These are phyloP conservation scores for Cistogaster globosa DNA, from an alignment of 2,888 invertebrate species.

Conservation along the genomic window DNA sequence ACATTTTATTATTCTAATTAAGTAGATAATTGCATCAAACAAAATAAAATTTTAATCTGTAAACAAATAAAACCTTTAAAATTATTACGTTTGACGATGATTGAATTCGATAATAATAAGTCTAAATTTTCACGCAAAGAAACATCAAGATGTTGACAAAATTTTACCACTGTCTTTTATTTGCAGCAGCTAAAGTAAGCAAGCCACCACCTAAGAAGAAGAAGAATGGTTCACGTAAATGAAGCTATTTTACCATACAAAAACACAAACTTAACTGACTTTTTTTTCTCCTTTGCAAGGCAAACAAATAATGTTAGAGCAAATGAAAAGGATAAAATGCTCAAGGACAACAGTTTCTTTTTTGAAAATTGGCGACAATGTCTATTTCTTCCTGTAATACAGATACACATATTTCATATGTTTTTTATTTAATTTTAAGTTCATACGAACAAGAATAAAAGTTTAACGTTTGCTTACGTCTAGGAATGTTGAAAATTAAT, in stretches of 20 bases:
- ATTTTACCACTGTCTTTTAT: slow-evolving; percentile 27
- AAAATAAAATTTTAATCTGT: too few relatives aligned
- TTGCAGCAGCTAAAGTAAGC: slow-evolving; percentile 41
- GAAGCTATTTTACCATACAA: slow-evolving; percentile 76
- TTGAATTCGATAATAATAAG: too few relatives aligned
- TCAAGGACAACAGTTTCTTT: slow-evolving; percentile 56
- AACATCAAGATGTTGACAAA: background rate
- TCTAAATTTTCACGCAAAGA: too few relatives aligned
- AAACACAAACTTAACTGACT: slow-evolving; percentile 57
- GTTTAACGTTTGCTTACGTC: slow-evolving; percentile 26
- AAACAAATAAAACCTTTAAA: too few relatives aligned
- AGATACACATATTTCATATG: slow-evolving; percentile 67
- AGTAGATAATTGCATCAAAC: too few relatives aligned
- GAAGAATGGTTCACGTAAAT: slow-evolving; percentile 53
- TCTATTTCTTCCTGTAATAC: slow-evolving; percentile 55
- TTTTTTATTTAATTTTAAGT: background rate
- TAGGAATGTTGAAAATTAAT: slow-evolving; percentile 78
- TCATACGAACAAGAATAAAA: background rate
- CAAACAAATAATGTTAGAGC: slow-evolving; percentile 63
- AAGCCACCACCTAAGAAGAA: slow-evolving; percentile 31
- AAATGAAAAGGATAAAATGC: slow-evolving; percentile 63
- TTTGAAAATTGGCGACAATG: slow-evolving; percentile 65
- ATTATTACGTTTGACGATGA: too few relatives aligned
- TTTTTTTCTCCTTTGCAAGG: slow-evolving; percentile 41
- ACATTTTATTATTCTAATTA: too few relatives aligned